Conservation (phyloP, 2,797 vertebrate species). For the Takifugu ocellatus region DNA sequence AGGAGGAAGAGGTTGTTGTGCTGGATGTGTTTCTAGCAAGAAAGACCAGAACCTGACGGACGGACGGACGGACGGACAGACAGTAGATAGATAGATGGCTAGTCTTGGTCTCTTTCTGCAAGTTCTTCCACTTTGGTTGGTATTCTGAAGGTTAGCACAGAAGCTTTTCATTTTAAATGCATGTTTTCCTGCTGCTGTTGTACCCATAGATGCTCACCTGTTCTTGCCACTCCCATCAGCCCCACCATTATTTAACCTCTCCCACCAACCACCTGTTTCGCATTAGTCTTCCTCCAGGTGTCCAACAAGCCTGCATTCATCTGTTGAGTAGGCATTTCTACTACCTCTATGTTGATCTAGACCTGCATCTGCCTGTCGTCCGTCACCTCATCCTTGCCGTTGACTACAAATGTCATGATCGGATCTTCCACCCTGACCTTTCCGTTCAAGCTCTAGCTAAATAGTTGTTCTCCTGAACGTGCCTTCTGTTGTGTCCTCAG, state of each 20-base stretch:
- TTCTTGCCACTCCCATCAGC: neutral
- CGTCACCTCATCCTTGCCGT: neutral
- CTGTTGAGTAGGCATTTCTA: neutral
- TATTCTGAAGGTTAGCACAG: too few species aligned
- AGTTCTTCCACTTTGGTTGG: too few species aligned
- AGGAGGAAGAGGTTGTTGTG: too few species aligned
- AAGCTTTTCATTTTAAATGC: too few species aligned
- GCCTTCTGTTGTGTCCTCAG: constrained; percentile 57
- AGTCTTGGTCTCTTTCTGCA: too few species aligned
- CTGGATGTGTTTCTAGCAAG: too few species aligned
- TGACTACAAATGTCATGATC: too few species aligned
- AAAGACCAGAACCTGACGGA: too few species aligned
- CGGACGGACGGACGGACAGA: too few species aligned
- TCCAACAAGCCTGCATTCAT: neutral
- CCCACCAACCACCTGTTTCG: neutral
- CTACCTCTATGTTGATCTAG: neutral
- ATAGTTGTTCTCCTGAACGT: neutral
- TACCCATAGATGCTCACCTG: neutral
- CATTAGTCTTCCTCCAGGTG: neutral
- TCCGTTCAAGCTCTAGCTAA: neutral
- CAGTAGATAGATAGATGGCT: too few species aligned
- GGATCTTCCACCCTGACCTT: too few species aligned
- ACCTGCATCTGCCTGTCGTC: neutral
- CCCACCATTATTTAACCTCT: neutral
- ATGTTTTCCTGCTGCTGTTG: too few species aligned